phyloP scores from a whole-genome alignment of 2,113 vertebrate species.

The Crypturellus undulatus region DNA sequence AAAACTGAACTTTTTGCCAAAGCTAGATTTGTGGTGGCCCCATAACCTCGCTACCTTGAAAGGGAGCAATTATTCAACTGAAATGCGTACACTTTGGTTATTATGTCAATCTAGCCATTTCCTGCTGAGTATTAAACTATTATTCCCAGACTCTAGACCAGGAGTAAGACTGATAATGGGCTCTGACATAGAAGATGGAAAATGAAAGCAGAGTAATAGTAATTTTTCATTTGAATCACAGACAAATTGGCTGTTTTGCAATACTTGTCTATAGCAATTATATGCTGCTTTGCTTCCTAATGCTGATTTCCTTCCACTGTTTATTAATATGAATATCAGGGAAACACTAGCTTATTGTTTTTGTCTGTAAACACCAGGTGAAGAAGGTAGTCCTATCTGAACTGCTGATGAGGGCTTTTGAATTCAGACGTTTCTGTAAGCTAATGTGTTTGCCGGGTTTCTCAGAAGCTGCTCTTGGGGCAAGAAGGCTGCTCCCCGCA shows the following conservation, averaged over 20 bases:
- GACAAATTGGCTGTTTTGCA: conserved; percentile 69
- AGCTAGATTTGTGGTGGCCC: not conserved
- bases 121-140: conserved; percentile 49
- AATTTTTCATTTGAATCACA: conserved; percentile 66
- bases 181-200: conserved; percentile 21
- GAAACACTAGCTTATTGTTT: not conserved
- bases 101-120: not conserved
- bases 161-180: conserved; percentile 44
- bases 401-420: not conserved
- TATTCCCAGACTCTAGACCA: conserved; percentile 32
- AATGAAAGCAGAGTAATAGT: conserved; percentile 59
- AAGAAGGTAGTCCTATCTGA: not conserved
- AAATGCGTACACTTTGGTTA: not conserved
- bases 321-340: conserved; percentile 29
- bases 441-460: not conserved
- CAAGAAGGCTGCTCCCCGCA: not conserved
- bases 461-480: not conserved
- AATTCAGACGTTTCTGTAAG: not conserved
- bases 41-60: not conserved
- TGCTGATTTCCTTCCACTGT: conserved; percentile 36
- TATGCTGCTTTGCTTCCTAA: conserved; percentile 44
- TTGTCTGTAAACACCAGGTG: not conserved
- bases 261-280: conserved; percentile 60
- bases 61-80: not conserved
- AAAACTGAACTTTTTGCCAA: conserved; percentile 6